Evolutionary conservation across 2,113 vertebrate genomes (phyloP), one percentile per base, ranked within the genome.

Genomic region (Neomonachus schauinslandi): DNA sequence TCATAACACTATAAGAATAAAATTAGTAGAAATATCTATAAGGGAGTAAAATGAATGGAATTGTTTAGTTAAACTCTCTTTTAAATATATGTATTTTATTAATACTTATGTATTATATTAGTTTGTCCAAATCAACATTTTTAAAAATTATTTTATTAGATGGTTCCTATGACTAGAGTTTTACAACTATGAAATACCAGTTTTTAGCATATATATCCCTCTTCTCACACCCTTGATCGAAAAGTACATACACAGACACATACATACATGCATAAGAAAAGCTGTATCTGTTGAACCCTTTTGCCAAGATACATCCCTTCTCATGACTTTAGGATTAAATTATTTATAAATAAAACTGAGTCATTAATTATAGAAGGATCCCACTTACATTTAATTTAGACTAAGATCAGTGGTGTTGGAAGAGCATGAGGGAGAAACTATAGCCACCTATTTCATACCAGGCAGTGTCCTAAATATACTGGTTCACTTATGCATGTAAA

Each of bases 11-110:
- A 31, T 42, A 86, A 82, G 21, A 90, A 21, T 69, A 42, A 93
- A 33, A 55, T 74, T 95, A 76, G 90, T 39, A 92, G 65, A 33
- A 96, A 79, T 81, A 59, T 90, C 80, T 84, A 61, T 76, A 93
- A 59, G 77, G 7, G n/a, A 77, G 85, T 81, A 95, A 79, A 39
- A 51, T 89, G 18, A 33, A 21, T 79, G 24, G 51, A 80, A 63
- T 51, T 1, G 31, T 55, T 91, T 91, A 36, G 94, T 36, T n/a
- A 39, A 39, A 59, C 18, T 49, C 22, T 89, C 5, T 81, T 55
- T 89, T 84, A 24, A 92, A 72, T 84, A 57, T 8, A 88, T 42
- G 59, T 88, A 63, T 42, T 77, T 55, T 76, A 31, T 59, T 67
- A 95, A 65, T 46, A 91, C 90, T 69, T 46, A 21, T 49, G 33